A percentile compares a stretch with the other conserved stretches of the same genome.
Conservation (phyloP, 2,797 vertebrate species). For the Clarias platycephalus region DNA sequence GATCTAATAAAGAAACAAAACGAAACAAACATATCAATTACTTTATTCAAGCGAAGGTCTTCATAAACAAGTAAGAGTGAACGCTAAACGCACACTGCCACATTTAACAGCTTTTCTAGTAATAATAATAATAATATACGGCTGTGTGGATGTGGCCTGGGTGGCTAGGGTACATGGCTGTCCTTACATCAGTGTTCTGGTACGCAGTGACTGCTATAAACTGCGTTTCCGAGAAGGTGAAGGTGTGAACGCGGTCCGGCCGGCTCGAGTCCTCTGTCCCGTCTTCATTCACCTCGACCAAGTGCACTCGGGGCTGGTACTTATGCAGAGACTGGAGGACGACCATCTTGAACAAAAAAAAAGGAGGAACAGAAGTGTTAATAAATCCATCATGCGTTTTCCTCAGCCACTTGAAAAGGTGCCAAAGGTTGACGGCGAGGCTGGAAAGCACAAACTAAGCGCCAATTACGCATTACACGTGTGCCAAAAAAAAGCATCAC, state of each 20-base stretch:
- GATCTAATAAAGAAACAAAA: conserved; percentile 76
- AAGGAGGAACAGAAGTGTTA: neutral
- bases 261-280: conserved; percentile 95
- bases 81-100: neutral
- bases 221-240: conserved; percentile 96
- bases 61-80: neutral
- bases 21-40: neutral
- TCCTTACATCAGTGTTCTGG: conserved; percentile 95
- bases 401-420: neutral
- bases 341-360: conserved; percentile 83
- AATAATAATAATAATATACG: neutral
- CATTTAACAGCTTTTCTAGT: neutral
- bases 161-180: no score
- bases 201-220: conserved; percentile 98
- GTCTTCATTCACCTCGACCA: conserved; percentile 98
- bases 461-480: neutral
- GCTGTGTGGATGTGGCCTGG: neutral
- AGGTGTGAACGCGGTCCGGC: conserved; percentile 91
- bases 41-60: neutral
- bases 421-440: conserved; percentile 16
- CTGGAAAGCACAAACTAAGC: conserved; percentile 6
- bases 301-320: conserved; percentile 96
- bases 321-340: conserved; percentile 97
- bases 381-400: conserved; percentile 14
- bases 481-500: neutral